These are phyloP conservation scores for Neomorphus geoffroyi DNA, from an alignment of 2,797 vertebrate genomes.

Conservation along the genomic window DNA sequence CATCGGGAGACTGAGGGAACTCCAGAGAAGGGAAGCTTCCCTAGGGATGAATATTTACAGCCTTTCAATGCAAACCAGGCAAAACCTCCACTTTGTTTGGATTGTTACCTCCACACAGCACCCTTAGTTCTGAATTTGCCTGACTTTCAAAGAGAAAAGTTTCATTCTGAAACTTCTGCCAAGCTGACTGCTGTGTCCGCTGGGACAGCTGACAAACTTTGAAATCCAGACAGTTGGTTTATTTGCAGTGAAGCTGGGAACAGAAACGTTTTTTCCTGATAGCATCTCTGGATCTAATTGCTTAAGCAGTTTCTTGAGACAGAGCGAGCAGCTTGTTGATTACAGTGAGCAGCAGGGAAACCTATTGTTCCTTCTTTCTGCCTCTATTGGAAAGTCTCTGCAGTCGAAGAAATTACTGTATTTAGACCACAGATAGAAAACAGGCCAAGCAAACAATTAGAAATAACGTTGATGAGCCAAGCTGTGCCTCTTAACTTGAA, in stretches of 20 bases:
- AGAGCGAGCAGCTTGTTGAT: not conserved
- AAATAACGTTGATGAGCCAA: constrained; percentile 4
- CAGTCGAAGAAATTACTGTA: not conserved
- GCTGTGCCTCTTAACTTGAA: not conserved
- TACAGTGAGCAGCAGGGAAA: not conserved
- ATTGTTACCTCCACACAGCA: not conserved
- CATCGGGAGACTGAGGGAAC: not conserved
- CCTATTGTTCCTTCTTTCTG: not conserved
- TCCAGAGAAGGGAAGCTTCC: not conserved
- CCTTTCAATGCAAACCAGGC: not conserved
- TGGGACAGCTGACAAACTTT: constrained; percentile 6
- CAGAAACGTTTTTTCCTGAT: constrained; percentile 21
- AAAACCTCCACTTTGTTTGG: not conserved
- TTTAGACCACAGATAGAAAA: not conserved
- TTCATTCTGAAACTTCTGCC: not conserved
- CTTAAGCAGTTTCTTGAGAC: not conserved
- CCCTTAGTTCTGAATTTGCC: not conserved
- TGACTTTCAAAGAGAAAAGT: not conserved
- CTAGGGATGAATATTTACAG: not conserved
- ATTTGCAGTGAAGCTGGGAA: constrained; percentile 30
- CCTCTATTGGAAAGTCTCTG: not conserved
- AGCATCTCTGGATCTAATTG: constrained; percentile 30
- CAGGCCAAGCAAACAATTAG: not conserved
- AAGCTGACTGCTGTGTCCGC: not conserved
- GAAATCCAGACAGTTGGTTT: constrained; percentile 14